phyloP scores from a whole-genome alignment of 1,140 invertebrate species.

The Neodiprion virginianus region DNA sequence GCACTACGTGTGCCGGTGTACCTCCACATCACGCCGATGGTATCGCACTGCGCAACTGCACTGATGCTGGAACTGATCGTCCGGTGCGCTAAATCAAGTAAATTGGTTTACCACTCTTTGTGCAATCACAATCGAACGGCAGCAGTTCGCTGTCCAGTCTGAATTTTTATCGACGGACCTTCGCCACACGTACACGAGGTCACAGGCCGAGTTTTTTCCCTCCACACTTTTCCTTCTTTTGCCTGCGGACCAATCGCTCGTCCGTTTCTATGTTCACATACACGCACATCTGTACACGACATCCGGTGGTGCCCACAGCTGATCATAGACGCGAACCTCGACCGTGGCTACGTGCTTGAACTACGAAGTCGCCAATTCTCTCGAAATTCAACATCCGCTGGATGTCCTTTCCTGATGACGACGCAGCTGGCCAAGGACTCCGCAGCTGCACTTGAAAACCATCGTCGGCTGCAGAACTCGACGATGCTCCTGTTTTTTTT shows the following conservation, averaged over 20 bases:
- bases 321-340: not conserved
- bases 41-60: not conserved
- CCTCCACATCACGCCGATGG: not conserved
- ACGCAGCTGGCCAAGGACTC: too few relatives aligned
- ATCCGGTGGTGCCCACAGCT: not conserved
- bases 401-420: too few relatives aligned
- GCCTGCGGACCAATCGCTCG: not conserved
- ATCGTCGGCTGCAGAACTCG: too few relatives aligned
- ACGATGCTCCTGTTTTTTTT: too few relatives aligned
- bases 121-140: constrained; percentile 29
- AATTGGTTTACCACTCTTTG: constrained; percentile 32
- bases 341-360: not conserved
- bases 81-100: constrained; percentile 19
- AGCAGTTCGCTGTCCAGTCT: not conserved
- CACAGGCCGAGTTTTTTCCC: not conserved
- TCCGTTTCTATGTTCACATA: too few relatives aligned
- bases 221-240: not conserved
- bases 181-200: not conserved
- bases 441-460: too few relatives aligned
- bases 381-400: too few relatives aligned
- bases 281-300: not conserved
- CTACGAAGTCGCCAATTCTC: too few relatives aligned
- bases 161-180: not conserved
- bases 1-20: not conserved
- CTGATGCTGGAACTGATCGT: not conserved